Conservation (phyloP, 2,888 invertebrate genomes). For the Xylocampa areola region DNA sequence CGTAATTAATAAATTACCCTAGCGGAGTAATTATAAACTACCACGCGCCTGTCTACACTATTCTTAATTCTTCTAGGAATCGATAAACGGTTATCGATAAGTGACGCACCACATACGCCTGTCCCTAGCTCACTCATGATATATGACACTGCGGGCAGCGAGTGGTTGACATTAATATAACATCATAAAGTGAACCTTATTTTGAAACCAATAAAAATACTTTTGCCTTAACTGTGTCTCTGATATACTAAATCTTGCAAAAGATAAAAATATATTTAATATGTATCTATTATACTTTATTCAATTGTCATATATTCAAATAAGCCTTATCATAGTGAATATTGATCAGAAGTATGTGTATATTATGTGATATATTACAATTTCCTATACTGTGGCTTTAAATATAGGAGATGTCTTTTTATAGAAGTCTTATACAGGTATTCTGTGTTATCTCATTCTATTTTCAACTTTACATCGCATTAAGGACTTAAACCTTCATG, state of each 20-base stretch:
- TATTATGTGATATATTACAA: constrained; percentile 64
- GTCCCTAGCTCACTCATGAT: too few species aligned
- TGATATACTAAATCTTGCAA: neutral
- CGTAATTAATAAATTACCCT: too few species aligned
- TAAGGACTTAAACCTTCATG: neutral
- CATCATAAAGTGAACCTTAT: constrained; percentile 26
- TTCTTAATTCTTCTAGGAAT: too few species aligned
- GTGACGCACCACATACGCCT: too few species aligned
- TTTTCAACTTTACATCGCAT: neutral
- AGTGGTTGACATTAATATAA: too few species aligned
- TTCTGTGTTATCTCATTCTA: constrained; percentile 29
- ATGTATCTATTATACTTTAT: constrained; percentile 9
- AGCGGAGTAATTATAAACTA: too few species aligned
- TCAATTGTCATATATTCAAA: constrained; percentile 22
- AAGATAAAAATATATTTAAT: constrained; percentile 1
- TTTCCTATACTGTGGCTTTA: constrained; percentile 61
- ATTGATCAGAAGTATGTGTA: constrained; percentile 52
- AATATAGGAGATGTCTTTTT: constrained; percentile 35
- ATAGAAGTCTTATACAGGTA: constrained; percentile 12
- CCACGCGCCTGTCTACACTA: too few species aligned
- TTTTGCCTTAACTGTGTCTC: constrained; percentile 13
- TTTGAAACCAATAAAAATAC: constrained; percentile 4
- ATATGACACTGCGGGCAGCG: too few species aligned
- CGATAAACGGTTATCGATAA: too few species aligned
- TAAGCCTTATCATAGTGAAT: constrained; percentile 42